Evolutionary conservation across 2,113 vertebrate species (phyloP).

Genomic region (Rafetus swinhoei): DNA sequence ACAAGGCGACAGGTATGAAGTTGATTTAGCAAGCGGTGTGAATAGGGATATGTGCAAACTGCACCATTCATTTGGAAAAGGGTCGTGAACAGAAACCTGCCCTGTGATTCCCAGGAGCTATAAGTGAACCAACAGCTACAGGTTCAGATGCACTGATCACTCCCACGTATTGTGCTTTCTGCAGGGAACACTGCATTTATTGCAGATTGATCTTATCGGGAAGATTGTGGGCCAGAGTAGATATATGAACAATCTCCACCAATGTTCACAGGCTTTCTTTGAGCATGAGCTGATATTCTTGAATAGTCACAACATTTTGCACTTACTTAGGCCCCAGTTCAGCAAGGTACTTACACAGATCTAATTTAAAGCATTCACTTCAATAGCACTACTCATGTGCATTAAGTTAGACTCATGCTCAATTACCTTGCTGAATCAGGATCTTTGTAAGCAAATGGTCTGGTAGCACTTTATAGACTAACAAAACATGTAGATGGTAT

Average conservation of each 20-base stretch:
- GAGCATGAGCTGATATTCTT: not conserved
- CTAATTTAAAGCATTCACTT: not conserved
- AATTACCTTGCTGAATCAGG: not conserved
- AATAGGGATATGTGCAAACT: not conserved
- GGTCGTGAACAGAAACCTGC: not conserved
- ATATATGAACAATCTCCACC: not conserved
- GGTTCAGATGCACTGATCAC: not conserved
- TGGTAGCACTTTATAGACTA: no score
- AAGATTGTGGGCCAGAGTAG: not conserved
- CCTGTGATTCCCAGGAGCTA: not conserved
- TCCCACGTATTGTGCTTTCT: not conserved
- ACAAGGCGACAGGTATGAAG: constrained; percentile 68
- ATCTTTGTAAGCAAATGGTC: no score
- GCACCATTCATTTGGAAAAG: not conserved
- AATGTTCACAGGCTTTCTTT: not conserved
- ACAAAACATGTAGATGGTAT: no score
- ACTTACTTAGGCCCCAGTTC: not conserved
- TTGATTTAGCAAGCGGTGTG: not conserved
- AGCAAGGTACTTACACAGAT: not conserved
- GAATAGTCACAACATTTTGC: not conserved
- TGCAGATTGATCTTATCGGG: not conserved
- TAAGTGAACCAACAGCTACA: not conserved
- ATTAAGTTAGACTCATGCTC: not conserved
- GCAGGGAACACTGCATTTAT: not conserved
- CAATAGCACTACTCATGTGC: not conserved